Evolutionary conservation across 1,140 invertebrate genomes (phyloP), one percentile per base, ranked within the genome.

Genomic region (Drepana arcuata): DNA sequence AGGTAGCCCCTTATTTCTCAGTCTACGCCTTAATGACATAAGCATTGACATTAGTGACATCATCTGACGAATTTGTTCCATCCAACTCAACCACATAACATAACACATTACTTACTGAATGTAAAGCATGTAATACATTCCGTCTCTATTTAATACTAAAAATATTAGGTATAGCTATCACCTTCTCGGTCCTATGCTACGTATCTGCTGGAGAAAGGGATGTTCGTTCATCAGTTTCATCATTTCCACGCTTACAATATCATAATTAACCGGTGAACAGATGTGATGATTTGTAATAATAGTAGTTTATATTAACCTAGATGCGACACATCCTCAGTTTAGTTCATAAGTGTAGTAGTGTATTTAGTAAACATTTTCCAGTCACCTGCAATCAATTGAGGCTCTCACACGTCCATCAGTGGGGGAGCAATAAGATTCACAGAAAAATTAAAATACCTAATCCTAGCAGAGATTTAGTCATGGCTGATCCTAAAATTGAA

Each of bases 401-500:
- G 32, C 45, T 65, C 44, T 45, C 55, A 9, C 62, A 70, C 29
- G 56, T 36, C 16, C 46, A 52, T 3, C 52, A 78, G 37, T 94
- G 92, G 92, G 92, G 92, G n/a, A 86, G 84, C 14, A 93, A 88
- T 25, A 94, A 94, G 57, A 70, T 86, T 34, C 84, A 91, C 54
- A 80, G 91, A 51, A 88, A 88, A 56, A 82, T 93, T 21, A 90
- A 91, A 83, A 83, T 83, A 43, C 49, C 63, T 0, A 75, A 73
- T 67, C 70, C 74, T 16, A 72, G 90, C 34, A 37, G 56, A 50
- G 67, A 77, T 38, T 68, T 71, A 48, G 86, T 86, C 23, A 95
- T 94, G 91, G 84, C 86, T 16, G 92, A 95, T 86, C 91, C 93
- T 7, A 88, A 93, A 69, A 87, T 91, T 41, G 95, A 97, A 85